phyloP scores from a whole-genome alignment of 2,888 invertebrate species.

The Rosalia funebris region DNA sequence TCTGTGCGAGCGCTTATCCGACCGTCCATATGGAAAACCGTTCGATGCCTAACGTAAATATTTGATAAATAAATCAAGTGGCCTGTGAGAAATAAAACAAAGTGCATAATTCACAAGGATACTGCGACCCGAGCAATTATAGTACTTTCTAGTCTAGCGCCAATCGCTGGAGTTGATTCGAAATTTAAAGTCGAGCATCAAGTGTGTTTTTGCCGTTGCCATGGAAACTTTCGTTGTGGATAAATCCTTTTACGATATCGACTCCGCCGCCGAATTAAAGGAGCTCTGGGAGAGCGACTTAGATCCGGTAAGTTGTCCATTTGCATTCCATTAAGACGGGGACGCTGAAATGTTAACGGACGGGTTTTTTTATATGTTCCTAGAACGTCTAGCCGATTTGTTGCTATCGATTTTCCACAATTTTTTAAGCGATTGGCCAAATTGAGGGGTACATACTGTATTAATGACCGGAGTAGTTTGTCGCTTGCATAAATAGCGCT shows the following conservation, averaged over 20 bases:
- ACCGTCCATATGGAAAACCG: slow-evolving; percentile 22
- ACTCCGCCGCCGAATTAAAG: slow-evolving; percentile 74
- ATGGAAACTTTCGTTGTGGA: slow-evolving; percentile 74
- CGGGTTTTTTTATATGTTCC: slow-evolving; percentile 9
- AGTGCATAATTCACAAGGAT: slow-evolving; percentile 12
- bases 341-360: not conserved
- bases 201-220: slow-evolving; percentile 26
- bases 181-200: slow-evolving; percentile 24
- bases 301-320: slow-evolving; percentile 75
- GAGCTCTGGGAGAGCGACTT: slow-evolving; percentile 82
- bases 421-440: too few species aligned
- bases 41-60: slow-evolving; percentile 6
- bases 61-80: slow-evolving; percentile 25
- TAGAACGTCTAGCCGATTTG: not conserved
- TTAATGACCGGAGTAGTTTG: too few species aligned
- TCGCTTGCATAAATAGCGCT: too few species aligned
- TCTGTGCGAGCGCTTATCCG: not conserved
- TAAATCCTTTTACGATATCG: slow-evolving; percentile 73
- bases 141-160: slow-evolving; percentile 13
- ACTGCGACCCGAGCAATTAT: not conserved
- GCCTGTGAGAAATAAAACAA: slow-evolving; percentile 14
- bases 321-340: not conserved
- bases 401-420: too few species aligned
- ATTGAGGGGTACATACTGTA: too few species aligned
- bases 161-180: slow-evolving; percentile 14